These are phyloP conservation scores for Azorinus chamasolen DNA, from an alignment of 2,888 invertebrate species.

Conservation along the genomic window DNA sequence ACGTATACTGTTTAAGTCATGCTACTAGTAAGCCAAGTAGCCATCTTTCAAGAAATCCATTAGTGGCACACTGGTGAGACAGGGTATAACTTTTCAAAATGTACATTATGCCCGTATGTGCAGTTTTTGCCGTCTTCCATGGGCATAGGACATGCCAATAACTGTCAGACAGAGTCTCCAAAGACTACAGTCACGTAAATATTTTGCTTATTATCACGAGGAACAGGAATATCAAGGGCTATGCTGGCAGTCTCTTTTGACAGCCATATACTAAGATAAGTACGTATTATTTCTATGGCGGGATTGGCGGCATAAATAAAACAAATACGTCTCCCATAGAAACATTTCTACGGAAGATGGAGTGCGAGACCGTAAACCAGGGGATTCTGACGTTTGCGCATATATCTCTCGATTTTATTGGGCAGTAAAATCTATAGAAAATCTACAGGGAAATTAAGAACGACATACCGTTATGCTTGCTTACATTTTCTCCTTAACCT, in stretches of 20 bases:
- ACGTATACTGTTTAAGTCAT: too few relatives aligned
- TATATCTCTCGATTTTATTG: slow-evolving; percentile 66
- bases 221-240: slow-evolving; percentile 15
- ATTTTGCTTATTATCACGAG: too few relatives aligned
- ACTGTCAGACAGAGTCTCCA: too few relatives aligned
- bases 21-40: too few relatives aligned
- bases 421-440: slow-evolving; percentile 63
- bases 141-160: too few relatives aligned
- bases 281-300: slow-evolving; percentile 49
- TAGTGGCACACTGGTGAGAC: too few relatives aligned
- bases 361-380: slow-evolving; percentile 60
- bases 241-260: slow-evolving; percentile 42
- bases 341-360: slow-evolving; percentile 59
- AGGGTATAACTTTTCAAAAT: too few relatives aligned
- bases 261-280: slow-evolving; percentile 47
- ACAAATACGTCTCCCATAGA: slow-evolving; percentile 38
- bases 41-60: too few relatives aligned
- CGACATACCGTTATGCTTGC: slow-evolving; percentile 60
- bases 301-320: slow-evolving; percentile 54
- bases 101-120: too few relatives aligned
- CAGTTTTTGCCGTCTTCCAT: too few relatives aligned
- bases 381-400: slow-evolving; percentile 60
- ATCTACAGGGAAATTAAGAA: slow-evolving; percentile 64
- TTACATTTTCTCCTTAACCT: slow-evolving; percentile 59
- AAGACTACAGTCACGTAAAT: too few relatives aligned